Evolutionary conservation across 35 echinoderm and acorn worm species (phyloP), one percentile per base, ranked within the genome.

Genomic region (Holothuria glaberrima): DNA sequence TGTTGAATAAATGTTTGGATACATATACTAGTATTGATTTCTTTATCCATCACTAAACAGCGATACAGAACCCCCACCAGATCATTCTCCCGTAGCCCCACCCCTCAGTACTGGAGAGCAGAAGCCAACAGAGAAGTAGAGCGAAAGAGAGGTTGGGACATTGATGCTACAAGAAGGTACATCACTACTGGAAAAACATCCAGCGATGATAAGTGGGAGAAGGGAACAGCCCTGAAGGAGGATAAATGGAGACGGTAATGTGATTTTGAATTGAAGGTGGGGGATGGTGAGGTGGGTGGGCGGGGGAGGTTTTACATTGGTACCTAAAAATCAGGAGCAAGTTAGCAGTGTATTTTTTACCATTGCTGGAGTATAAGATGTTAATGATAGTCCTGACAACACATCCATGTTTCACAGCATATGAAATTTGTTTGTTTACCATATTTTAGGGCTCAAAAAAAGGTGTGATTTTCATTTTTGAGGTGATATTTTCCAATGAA

Each of bases 101-200:
- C 95, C 24, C 95, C 95, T 65, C 96, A 94, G 32, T 93, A 98
- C 74, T 98, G 96, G 96, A 88, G 74, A 12, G 87, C 82, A 30
- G 96, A 98, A 88, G 75, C 89, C 24, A 81, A 91, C 38, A 68
- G 90, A 27, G 61, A 85, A 7, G 26, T 68, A 34, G 89, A 94
- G 79, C 38, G 74, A 45, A 71, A 89, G 58, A 87, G 65, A 70
- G 85, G 85, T 27, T 87, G 62, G 61, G 85, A 87, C 61, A 87
- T 87, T 16, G 85, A 87, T 27, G 85, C 62, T 13, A 87, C 61
- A 24, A 87, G 63, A 48, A 33, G 85, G 45, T 87, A 87, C 85
- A 69, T 87, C 34, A 50, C 62, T 13, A 87, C 85, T 19, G 87
- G 86, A 22, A 86, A 91, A 85, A 52, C 64, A 44, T 81, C 48